A percentile compares a stretch with the other conserved stretches of the same genome.
Conservation (phyloP, 1,140 invertebrate genomes). For the Apis mellifera region DNA sequence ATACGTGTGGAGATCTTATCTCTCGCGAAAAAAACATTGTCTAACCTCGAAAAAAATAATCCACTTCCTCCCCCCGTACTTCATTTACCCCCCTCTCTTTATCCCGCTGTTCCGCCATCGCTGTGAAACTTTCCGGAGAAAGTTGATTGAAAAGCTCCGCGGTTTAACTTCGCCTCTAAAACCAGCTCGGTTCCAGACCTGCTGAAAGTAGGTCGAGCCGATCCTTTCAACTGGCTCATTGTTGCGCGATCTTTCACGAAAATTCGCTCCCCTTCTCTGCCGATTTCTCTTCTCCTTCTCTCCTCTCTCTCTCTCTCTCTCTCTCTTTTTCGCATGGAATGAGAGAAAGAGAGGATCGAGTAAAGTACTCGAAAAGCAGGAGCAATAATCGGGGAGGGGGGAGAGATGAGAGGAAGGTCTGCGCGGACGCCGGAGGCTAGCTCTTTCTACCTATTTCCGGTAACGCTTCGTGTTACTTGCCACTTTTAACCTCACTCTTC, state of each 20-base stretch:
- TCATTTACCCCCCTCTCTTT: background rate
- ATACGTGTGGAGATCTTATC: background rate
- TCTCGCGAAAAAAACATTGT: background rate
- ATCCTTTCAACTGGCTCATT: slow-evolving; percentile 35
- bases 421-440: background rate
- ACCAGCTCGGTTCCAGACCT: slow-evolving; percentile 1
- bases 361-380: slow-evolving; percentile 28
- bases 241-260: slow-evolving; percentile 42
- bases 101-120: background rate
- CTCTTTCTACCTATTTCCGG: background rate
- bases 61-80: background rate
- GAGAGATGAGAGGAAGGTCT: too few relatives aligned
- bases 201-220: slow-evolving; percentile 31
- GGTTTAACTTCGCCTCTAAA: slow-evolving; percentile 38
- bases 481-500: slow-evolving; percentile 18
- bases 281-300: background rate
- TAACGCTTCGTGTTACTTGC: background rate
- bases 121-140: slow-evolving; percentile 32
- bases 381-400: slow-evolving; percentile 20
- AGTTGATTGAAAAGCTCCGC: slow-evolving; percentile 43
- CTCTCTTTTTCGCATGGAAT: background rate
- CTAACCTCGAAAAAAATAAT: slow-evolving; percentile 1
- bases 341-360: slow-evolving; percentile 6
- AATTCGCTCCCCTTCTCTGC: slow-evolving; percentile 5
- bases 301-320: background rate